Base-by-base conservation (phyloP, 2,113 vertebrate genomes). In the Ovis aries region DNA sequence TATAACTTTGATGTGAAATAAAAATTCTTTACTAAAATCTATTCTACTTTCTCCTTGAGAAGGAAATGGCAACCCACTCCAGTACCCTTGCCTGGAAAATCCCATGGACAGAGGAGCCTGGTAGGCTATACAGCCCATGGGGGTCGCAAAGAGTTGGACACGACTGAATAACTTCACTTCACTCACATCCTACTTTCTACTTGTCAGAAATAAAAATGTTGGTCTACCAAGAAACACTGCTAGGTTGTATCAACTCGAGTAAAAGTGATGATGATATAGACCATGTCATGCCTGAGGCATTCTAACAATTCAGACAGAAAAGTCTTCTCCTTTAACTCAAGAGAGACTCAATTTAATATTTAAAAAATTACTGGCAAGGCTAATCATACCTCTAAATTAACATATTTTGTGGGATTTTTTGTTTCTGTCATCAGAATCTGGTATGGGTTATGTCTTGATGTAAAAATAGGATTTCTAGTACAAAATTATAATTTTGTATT, bases 401-500 rank as follows among this genome's bases (percentile, higher is more conserved):
- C 25, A 87, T 1, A 25, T 50, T 86, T 93, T 83, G 45, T 64
- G 40, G 25, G n/a, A 64, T 86, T 95, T 92, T 86, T 95, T 45
- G 53, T 77, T 92, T 96, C 40, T 88, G 14, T 86, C 92, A 93
- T 89, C 59, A 95, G 52, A 94, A 86, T 83, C n/a, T 77, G 48
- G 31, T 88, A 96, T 57, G 71, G 71, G 33, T 55, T 94, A 87
- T 62, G 9, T 77, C 64, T 88, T 94, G 12, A 91, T 67, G 9
- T 67, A 92, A 78, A 95, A 12, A 60, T 81, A 92, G 87, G 15
- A 87, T 67, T 95, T 88, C 33, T 59, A 25, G 13, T 52, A 95
- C 78, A 90, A 95, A 92, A 95, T 14, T 57, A 15, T 71, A 95
- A 81, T 94, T 91, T 97, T 93, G 67, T 67, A 81, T 64, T 93